phyloP scores from a whole-genome alignment of 2,797 vertebrate genomes.

The Onychomys torridus region DNA sequence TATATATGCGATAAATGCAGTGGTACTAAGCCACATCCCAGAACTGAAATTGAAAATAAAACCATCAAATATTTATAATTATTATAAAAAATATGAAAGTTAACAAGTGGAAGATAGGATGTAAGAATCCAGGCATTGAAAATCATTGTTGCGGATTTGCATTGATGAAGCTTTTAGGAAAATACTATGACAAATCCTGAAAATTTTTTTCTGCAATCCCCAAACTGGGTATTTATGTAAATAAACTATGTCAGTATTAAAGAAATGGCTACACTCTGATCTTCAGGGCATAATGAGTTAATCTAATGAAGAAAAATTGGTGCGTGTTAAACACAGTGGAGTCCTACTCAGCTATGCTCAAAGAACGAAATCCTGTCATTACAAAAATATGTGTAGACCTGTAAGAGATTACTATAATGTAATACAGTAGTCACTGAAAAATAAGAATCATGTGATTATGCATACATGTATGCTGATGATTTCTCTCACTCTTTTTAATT shows the following conservation, averaged over 20 bases:
- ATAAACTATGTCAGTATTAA: background rate
- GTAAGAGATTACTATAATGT: background rate
- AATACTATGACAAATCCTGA: background rate
- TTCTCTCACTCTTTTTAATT: background rate
- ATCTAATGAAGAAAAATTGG: background rate
- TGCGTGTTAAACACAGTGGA: background rate
- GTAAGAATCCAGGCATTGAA: background rate
- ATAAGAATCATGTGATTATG: background rate
- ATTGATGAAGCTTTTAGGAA: background rate
- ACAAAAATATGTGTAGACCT: background rate
- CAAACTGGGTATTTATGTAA: background rate
- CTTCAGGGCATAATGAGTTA: background rate
- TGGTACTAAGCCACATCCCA: background rate
- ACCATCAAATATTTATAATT: background rate
- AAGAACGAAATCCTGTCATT: background rate
- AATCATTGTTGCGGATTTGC: background rate
- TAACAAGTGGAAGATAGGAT: background rate
- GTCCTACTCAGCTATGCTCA: background rate
- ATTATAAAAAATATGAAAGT: background rate
- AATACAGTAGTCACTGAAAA: background rate
- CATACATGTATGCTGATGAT: background rate
- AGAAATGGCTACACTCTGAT: background rate
- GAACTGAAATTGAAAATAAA: background rate
- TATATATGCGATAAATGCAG: background rate
- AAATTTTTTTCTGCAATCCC: background rate